Evolutionary conservation across 2,797 vertebrate species (phyloP), one percentile per base, ranked within the genome.

Genomic region (Manis pentadactyla): DNA sequence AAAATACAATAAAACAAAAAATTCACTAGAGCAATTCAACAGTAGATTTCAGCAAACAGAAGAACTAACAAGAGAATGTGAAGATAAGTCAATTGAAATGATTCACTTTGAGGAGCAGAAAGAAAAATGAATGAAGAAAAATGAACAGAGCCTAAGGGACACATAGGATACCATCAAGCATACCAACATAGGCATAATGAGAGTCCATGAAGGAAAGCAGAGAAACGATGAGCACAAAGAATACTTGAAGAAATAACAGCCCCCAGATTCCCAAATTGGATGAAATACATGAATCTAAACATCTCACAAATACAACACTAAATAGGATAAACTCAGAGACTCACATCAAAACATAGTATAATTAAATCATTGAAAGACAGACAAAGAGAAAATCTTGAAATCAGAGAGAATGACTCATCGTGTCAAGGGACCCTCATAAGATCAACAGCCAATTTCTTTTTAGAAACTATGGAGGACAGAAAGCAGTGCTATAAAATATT

Each of bases 231-330:
- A 71, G 14, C 46, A 86, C 4, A 87, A 81, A 49, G 66, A 66
- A 89, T 89, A 74, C 66, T 17, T 94, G 64, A 73, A 59, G 51
- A 84, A 51, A 88, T 78, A 94, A 92, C 17, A 10, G 21, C 37
- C 25, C 37, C n/a, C 37, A 57, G 84, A 51, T 57, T 78, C 25
- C 63, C 29, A 96, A 64, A 68, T 49, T 85, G 8, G 57, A 51
- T 59, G 64, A 92, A 92, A 78, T 88, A 42, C 17, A 42, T 71
- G 21, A 42, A 59, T 77, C 39, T 92, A 88, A 84, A 85, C 39
- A 79, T 79, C 39, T 19, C 78, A 92, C 63, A 83, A 94, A 83
- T 12, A 88, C 46, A 83, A 71, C 13, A 84, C 39, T 64, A 92
- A 73, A 19, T 68, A 84, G 61, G 34, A 78, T 63, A 90, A 90